Evolutionary conservation across 2,888 invertebrate genomes (phyloP).

Genomic region (Frankliniella intonsa): DNA sequence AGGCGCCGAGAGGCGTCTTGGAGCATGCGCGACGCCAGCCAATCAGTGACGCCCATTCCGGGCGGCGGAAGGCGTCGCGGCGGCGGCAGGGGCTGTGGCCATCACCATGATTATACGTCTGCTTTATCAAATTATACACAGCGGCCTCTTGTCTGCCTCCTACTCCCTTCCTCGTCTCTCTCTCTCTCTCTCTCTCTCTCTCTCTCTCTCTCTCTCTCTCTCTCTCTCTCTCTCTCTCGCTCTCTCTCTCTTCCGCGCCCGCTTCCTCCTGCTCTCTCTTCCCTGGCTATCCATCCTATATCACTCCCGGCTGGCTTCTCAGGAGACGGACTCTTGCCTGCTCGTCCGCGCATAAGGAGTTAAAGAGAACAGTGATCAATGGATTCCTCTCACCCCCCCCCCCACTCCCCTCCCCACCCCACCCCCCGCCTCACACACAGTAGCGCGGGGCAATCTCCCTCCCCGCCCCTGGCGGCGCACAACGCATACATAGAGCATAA

Average conservation of each 20-base stretch:
- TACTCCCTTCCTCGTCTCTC: not conserved
- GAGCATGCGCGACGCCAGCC: conserved; percentile 33
- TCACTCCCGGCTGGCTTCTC: no score
- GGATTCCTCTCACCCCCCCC: not conserved
- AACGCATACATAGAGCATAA: not conserved
- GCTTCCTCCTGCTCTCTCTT: conserved; percentile 35
- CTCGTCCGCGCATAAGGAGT: no score
- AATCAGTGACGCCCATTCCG: conserved; percentile 9
- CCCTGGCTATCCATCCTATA: conserved; percentile 22
- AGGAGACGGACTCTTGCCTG: no score
- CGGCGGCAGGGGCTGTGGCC: not conserved
- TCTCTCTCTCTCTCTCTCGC: conserved; percentile 19
- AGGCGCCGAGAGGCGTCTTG: conserved; percentile 34
- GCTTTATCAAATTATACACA: conserved; percentile 10
- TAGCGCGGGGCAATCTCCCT: conserved; percentile 14
- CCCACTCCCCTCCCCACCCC: conserved; percentile 33
- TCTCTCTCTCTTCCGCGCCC: conserved; percentile 32
- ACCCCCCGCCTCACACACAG: conserved; percentile 28
- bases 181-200: not conserved
- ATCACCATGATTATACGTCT: conserved; percentile 10
- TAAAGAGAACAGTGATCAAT: no score
- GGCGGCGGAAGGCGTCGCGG: not conserved
- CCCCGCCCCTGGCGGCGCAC: not conserved
- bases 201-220: not conserved
- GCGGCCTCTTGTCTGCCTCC: not conserved